Evolutionary conservation across 2,888 invertebrate genomes (phyloP).

Genomic region (Acleris cristana): DNA sequence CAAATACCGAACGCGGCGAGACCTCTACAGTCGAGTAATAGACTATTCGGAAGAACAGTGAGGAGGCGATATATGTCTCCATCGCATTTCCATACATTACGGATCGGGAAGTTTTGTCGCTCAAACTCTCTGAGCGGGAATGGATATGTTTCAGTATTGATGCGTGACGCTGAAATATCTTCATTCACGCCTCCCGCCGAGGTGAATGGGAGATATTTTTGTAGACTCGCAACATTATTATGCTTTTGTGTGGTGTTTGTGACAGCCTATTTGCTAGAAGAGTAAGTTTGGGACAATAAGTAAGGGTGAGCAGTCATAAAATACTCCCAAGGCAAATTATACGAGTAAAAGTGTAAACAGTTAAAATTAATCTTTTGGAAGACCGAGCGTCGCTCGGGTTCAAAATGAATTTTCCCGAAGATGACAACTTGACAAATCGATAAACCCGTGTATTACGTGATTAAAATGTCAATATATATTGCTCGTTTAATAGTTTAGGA

Average conservation of each 20-base stretch:
- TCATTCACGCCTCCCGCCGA: slow-evolving; percentile 44
- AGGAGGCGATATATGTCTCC: slow-evolving; percentile 76
- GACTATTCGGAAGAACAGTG: slow-evolving; percentile 56
- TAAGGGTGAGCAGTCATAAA: slow-evolving; percentile 1
- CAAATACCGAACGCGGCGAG: slow-evolving; percentile 57
- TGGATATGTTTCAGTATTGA: slow-evolving; percentile 63
- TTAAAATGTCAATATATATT: no score
- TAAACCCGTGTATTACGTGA: no score
- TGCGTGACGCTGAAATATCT: slow-evolving; percentile 63
- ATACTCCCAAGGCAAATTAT: no score
- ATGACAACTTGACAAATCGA: no score
- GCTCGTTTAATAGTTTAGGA: no score
- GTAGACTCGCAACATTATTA: slow-evolving; percentile 25
- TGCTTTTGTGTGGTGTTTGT: slow-evolving; percentile 29
- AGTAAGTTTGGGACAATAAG: slow-evolving; percentile 19
- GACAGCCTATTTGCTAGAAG: slow-evolving; percentile 24
- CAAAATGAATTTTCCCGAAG: no score
- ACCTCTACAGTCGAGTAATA: slow-evolving; percentile 66
- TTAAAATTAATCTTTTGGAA: not conserved
- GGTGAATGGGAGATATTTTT: slow-evolving; percentile 31
- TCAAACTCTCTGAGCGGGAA: slow-evolving; percentile 55
- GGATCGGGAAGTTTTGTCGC: slow-evolving; percentile 42
- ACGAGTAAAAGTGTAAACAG: not conserved
- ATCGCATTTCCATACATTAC: slow-evolving; percentile 76
- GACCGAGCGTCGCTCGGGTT: no score